Conservation (phyloP, 2,113 vertebrate genomes). For the Coracopsis vasa region DNA sequence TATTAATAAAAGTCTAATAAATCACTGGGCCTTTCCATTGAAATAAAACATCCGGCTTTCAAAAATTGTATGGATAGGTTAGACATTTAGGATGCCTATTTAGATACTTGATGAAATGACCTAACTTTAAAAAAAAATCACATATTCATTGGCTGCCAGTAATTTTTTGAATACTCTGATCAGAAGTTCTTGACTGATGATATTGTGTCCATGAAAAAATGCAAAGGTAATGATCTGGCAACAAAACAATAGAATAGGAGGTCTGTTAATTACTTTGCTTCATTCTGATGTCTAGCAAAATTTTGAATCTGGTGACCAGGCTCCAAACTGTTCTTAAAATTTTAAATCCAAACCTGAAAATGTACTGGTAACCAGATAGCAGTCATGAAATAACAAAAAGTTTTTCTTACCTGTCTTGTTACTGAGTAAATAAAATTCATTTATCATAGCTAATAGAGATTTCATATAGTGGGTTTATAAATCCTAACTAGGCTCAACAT, state of each 20-base stretch:
- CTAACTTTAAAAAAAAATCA: not conserved
- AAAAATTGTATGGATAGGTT: not conserved
- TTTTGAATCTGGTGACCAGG: not conserved
- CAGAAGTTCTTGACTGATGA: not conserved
- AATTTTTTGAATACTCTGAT: not conserved
- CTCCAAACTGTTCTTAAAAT: not conserved
- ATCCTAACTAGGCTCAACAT: not conserved
- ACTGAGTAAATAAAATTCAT: not conserved
- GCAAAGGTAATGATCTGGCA: not conserved
- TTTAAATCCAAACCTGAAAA: not conserved
- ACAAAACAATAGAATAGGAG: not conserved
- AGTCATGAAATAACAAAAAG: not conserved
- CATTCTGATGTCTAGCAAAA: not conserved
- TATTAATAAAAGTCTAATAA: not conserved
- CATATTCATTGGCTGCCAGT: not conserved
- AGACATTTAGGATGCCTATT: not conserved
- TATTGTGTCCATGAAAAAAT: not conserved
- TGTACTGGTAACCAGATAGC: not conserved
- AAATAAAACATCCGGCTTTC: not conserved
- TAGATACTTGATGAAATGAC: not conserved
- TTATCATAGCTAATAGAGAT: not conserved
- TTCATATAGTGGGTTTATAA: not conserved
- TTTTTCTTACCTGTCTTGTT: not conserved
- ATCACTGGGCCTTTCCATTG: not conserved
- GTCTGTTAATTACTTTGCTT: not conserved